Evolutionary conservation across 2,113 vertebrate genomes (phyloP), one percentile per base, ranked within the genome.

Genomic region (Peucedramus taeniatus): DNA sequence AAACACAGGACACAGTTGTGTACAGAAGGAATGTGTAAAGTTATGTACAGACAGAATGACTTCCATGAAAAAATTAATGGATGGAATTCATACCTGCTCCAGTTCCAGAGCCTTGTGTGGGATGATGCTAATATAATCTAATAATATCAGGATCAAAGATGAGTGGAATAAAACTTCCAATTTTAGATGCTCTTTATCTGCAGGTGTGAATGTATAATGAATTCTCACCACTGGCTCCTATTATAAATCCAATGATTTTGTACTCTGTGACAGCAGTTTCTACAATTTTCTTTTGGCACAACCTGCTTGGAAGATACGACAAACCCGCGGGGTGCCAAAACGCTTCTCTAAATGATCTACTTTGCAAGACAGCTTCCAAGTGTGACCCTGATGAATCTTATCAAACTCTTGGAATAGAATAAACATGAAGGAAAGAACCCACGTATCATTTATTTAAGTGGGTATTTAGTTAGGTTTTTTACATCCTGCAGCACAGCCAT

Each of bases 151-250:
- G 93, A 97, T 93, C 95, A 95, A 94, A 96, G 95, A 96, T 90
- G 84, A 96, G 94, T 93, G 93, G 94, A 96, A 95, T 94, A 96
- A 95, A 96, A 87, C 91, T 96, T 95, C 87, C 89, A 91, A 69
- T 94, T 97, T 97, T 93, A 96, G 95, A 71, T 85, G 90, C 94
- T 97, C 94, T 96, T 97, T 96, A 95, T 96, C 93, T 96, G 96
- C 95, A 96, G 96, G 96, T 96, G 95, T 96, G 96, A 97, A 96
- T 96, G 84, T 93, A 93, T 94, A 96, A 97, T 95, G 95, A 94
- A 88, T 96, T 82, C 93, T 93, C 64, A 15, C 94, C 95, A 96
- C 84, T 94, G 94, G 78, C 78, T 96, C 91, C 95, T 79, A 47
- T 89, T 89, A 89, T 42, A 90, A 94, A 95, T 66, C 87, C 89